Base-by-base conservation (phyloP, 2,888 invertebrate genomes). In the Eulithis prunata region DNA sequence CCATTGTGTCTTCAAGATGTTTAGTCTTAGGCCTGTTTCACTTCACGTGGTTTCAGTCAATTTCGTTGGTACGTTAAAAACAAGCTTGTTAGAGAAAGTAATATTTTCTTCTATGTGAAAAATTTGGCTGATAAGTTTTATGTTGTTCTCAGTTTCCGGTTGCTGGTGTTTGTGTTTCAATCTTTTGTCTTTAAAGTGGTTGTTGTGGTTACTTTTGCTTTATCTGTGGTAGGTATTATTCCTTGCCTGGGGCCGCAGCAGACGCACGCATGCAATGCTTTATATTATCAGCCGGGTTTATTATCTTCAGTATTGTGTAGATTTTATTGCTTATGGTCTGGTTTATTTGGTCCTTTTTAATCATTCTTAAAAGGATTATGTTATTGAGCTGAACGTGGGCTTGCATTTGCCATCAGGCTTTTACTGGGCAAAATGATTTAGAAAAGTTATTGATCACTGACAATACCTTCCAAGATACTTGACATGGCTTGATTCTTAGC, bases 1-100 rank as follows among this genome's bases (percentile, higher is more conserved):
- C 66, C 64, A 70, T 72, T 79, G 73, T 78, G 76, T 77, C 81
- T 78, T 66, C 71, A 62, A 77, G 78, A 75, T 54, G n/a, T 62
- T 60, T 60, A 60, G 68, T 38, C 53, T 46, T 45, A 10, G n/a
- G 55, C 41, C 38, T 56, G 38, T 41, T 13, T 46, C 62, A 62
- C 66, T 58, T 36, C 11, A 43, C 14, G n/a, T 57, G 8, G 21
- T 49, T 10, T 49, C 49, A 49, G 21, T 11, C 3, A 21, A 13
- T 4, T 21, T 21, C 21, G 4, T 3, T 14, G 32, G 32, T 32
- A 32, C 4, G 5, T 32, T 32, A 32, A 32, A 32, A 32, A 41
- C 5, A 13, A 8, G 8, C 8, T 8, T 8, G 14, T 14, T 47
- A 8, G 7, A 47, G 14, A 14, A 14, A 14, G 46, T 13, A 46